Evolutionary conservation across 2,113 vertebrate genomes (phyloP).

Genomic region (Osmerus mordax): DNA sequence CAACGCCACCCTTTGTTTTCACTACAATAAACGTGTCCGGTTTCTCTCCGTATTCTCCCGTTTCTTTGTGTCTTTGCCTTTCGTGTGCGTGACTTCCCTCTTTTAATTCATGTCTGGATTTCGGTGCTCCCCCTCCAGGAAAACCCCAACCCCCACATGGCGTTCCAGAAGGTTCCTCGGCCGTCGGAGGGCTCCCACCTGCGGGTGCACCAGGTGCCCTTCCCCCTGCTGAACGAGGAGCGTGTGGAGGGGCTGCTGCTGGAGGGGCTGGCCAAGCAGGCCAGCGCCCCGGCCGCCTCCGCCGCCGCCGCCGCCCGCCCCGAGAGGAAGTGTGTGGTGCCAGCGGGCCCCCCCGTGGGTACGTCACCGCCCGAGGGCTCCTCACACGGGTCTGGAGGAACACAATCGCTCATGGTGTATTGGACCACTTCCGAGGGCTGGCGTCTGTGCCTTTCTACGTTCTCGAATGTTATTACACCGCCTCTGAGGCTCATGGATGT

Average conservation of each 20-base stretch:
- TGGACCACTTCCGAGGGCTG: neutral
- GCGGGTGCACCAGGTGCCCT: conserved; percentile 90
- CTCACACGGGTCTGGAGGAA: neutral
- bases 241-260: conserved; percentile 82
- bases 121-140: conserved; percentile 70
- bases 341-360: conserved; percentile 92
- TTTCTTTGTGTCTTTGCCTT: too few relatives aligned
- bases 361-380: conserved; percentile 50
- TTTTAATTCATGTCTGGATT: neutral
- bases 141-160: conserved; percentile 97
- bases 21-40: neutral
- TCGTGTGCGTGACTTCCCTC: too few relatives aligned
- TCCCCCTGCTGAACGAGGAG: conserved; percentile 81
- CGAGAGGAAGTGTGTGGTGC: conserved; percentile 95
- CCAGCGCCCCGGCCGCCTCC: conserved; percentile 64
- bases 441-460: neutral
- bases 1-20: too few relatives aligned
- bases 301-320: conserved; percentile 62
- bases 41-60: neutral
- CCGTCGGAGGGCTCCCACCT: conserved; percentile 97
- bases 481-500: too few relatives aligned
- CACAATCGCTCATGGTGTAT: too few relatives aligned
- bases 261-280: conserved; percentile 80
- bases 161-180: conserved; percentile 95
- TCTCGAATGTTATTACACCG: too few relatives aligned